Evolutionary conservation across 2,888 invertebrate species (phyloP).

Genomic region (Erannis defoliaria): DNA sequence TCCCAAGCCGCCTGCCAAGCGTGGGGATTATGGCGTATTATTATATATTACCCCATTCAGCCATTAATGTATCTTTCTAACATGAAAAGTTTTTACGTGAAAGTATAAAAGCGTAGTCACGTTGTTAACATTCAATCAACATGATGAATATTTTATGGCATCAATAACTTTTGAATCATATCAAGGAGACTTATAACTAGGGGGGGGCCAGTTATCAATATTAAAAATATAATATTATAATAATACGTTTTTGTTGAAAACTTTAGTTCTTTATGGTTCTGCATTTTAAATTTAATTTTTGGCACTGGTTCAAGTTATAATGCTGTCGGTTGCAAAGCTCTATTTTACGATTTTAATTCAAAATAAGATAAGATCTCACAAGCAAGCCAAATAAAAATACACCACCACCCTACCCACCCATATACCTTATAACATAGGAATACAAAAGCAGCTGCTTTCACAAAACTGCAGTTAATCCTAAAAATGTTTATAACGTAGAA

Average conservation of each 20-base stretch:
- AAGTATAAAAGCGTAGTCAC: background rate
- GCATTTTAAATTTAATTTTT: constrained; percentile 20
- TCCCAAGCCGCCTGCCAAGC: no score
- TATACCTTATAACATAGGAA: no score
- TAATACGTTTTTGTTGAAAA: background rate
- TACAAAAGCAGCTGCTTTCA: no score
- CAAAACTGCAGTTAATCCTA: no score
- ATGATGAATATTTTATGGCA: constrained; percentile 27
- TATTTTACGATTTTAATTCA: background rate
- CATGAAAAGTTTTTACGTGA: background rate
- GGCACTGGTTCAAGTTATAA: background rate
- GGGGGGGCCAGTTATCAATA: background rate
- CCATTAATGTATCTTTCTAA: background rate
- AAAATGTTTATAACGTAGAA: no score
- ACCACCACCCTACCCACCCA: no score
- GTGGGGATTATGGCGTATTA: no score
- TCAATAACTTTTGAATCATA: constrained; percentile 30
- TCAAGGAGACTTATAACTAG: constrained; percentile 1
- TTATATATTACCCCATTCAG: no score
- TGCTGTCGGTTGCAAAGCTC: background rate
- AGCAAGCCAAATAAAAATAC: no score
- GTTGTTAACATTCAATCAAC: constrained; percentile 34
- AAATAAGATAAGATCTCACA: background rate
- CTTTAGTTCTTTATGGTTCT: background rate
- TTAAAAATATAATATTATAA: background rate